Base-by-base conservation (phyloP, 2,113 vertebrate species). In the Paradisaea rubra region DNA sequence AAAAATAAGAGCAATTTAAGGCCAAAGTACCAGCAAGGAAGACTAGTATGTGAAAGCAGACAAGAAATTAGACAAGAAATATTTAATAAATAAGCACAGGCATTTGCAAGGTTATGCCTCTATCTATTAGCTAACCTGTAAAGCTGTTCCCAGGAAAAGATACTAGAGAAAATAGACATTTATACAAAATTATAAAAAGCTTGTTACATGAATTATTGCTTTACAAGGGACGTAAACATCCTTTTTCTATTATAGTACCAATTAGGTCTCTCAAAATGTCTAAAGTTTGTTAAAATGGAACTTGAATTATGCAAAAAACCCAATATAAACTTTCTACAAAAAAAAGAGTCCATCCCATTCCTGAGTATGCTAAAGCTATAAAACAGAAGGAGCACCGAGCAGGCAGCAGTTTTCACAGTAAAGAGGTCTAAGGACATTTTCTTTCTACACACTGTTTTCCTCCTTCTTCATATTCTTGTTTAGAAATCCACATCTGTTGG, bases 401-500 rank as follows among this genome's bases (percentile, higher is more conserved):
- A 95, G 94, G 92, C 73, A 92, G 95, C 93, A 74, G 78, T 91
- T 84, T 87, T 86, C 93, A 94, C 87, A 94, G 90, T 81, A 59
- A 57, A 63, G 61, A 95, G 56, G 69, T 96, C 98, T 98, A 99
- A 87, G 99, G 99, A 66, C 99, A 99, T 98, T 99, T 99, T 96
- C 99, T 98, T 97, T 99, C 99, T 91, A 99, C 99, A 93, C 99
- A 99, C 87, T 99, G 99, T 97, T 99, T 99, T 78, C 99, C 99
- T 94, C 99, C 99, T 97, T 99, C 99, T 97, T 99, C 99, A 37
- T 99, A 99, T 81, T 99, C 99, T 96, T 99, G 99, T 96, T 99
- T 99, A 30, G 99, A 99, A 97, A 99, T 99, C 99, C 99, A 99
- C 99, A 99, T 99, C 96, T 99, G 99, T 91, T 99, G 99, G 97